Percentiles rank a stretch among this genome's conserved stretches.
These are phyloP conservation scores for Chelmon rostratus DNA, from an alignment of 2,797 vertebrate species.

Conservation along the genomic window DNA sequence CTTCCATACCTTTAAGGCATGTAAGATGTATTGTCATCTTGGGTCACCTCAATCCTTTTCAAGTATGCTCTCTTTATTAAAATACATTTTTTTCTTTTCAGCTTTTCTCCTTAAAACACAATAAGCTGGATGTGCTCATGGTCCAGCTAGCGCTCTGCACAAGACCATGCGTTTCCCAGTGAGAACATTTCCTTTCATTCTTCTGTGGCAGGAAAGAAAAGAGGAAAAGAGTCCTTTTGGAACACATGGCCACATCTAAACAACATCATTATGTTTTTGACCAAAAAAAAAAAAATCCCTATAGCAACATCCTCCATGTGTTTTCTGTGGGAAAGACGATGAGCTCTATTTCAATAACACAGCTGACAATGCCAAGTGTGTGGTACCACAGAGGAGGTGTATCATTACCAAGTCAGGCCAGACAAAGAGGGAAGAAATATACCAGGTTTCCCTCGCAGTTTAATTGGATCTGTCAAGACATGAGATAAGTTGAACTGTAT, in stretches of 20 bases:
- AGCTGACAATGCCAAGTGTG: slow-evolving; percentile 52
- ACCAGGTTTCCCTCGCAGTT: slow-evolving; percentile 33
- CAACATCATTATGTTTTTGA: slow-evolving; percentile 72
- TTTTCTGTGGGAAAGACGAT: slow-evolving; percentile 59
- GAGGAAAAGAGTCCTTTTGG: slow-evolving; percentile 66
- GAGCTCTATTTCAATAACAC: slow-evolving; percentile 52
- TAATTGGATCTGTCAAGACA: slow-evolving; percentile 64
- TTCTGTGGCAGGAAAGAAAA: slow-evolving; percentile 76
- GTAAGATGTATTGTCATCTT: neutral
- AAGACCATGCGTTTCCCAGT: slow-evolving; percentile 58
- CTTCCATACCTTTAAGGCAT: neutral
- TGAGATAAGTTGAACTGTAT: slow-evolving; percentile 44
- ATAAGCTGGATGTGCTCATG: slow-evolving; percentile 32
- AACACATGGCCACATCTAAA: slow-evolving; percentile 69
- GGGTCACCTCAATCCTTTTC: neutral
- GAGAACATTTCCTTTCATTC: slow-evolving; percentile 83
- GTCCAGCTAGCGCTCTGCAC: slow-evolving; percentile 27
- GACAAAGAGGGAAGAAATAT: slow-evolving; percentile 31
- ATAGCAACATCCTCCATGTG: slow-evolving; percentile 66
- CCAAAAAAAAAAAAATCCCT: slow-evolving; percentile 61
- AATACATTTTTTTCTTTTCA: slow-evolving; percentile 3
- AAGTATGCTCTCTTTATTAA: slow-evolving; percentile 22
- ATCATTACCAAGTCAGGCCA: slow-evolving; percentile 33
- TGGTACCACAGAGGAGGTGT: slow-evolving; percentile 20
- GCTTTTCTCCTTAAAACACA: slow-evolving; percentile 45